phyloP scores from a whole-genome alignment of 2,888 invertebrate species.

The Alsophila aescularia region DNA sequence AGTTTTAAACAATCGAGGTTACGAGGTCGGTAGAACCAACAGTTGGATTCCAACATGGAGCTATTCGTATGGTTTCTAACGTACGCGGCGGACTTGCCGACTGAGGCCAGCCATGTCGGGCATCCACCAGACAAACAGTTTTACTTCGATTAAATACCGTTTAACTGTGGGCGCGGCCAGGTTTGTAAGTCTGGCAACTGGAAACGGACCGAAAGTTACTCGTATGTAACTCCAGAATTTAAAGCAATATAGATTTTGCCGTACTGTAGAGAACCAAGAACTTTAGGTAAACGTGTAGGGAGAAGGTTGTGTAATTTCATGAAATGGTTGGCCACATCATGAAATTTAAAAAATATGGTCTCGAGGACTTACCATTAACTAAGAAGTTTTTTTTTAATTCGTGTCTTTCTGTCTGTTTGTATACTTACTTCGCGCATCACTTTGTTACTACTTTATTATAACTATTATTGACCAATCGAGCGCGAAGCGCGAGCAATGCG shows the following conservation, averaged over 20 bases:
- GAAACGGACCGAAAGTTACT: neutral
- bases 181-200: constrained; percentile 1
- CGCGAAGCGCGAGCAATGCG: no score
- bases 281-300: no score
- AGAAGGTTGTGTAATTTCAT: no score
- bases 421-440: no score
- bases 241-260: neutral
- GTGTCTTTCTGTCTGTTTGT: no score
- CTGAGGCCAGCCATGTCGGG: constrained; percentile 27
- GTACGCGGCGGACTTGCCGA: constrained; percentile 30
- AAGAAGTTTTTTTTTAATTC: no score
- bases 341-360: no score
- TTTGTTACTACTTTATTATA: no score
- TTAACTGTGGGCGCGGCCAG: constrained; percentile 17
- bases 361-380: no score
- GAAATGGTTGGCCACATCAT: no score
- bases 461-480: no score
- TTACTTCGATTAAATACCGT: constrained; percentile 42
- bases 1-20: constrained; percentile 26
- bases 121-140: constrained; percentile 42
- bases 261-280: no score
- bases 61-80: constrained; percentile 39
- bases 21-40: constrained; percentile 23
- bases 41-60: constrained; percentile 20
- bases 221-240: neutral